phyloP scores from a whole-genome alignment of 2,797 vertebrate genomes.

The Netta rufina region DNA sequence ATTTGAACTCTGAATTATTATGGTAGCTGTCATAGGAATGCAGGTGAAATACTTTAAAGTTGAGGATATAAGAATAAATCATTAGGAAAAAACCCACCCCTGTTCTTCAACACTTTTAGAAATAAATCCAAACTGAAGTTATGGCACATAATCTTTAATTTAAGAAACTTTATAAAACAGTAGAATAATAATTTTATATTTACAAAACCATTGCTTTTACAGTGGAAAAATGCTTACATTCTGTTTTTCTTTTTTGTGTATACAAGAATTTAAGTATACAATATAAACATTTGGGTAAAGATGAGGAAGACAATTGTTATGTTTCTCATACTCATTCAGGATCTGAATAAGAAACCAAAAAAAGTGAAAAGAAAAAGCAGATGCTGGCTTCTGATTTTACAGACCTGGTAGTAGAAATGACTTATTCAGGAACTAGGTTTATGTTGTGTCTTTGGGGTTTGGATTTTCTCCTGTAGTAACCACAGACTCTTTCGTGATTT shows the following conservation, averaged over 20 bases:
- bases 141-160: background rate
- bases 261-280: background rate
- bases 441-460: background rate
- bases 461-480: background rate
- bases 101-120: background rate
- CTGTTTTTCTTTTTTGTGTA: background rate
- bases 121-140: conserved; percentile 9
- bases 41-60: background rate
- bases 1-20: background rate
- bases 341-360: background rate
- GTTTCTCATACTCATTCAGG: background rate
- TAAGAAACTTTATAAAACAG: background rate
- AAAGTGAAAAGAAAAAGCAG: background rate
- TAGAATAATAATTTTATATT: background rate
- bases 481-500: background rate
- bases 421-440: background rate
- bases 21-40: background rate
- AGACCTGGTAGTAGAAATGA: background rate
- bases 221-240: background rate
- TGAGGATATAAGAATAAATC: background rate
- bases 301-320: background rate
- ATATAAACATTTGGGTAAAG: background rate
- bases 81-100: background rate
- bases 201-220: background rate
- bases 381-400: background rate